These are phyloP conservation scores for Sweltsa coloradensis DNA, from an alignment of 1,140 invertebrate species.

Conservation along the genomic window DNA sequence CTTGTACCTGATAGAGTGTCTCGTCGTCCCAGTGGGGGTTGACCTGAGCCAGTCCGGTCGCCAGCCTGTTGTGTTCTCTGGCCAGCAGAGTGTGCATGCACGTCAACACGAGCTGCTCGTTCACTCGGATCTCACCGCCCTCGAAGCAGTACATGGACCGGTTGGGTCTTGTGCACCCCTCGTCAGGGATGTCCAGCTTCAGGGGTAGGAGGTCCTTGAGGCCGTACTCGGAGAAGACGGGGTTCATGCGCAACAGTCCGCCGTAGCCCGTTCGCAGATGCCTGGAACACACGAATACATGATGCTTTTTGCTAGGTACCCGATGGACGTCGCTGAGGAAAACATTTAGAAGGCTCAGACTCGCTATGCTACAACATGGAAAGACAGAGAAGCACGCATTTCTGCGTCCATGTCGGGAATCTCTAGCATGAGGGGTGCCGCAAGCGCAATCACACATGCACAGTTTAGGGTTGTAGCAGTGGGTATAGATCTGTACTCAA, in stretches of 20 bases:
- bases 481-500: too few relatives aligned
- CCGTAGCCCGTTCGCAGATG: constrained; percentile 66
- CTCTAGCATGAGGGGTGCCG: too few relatives aligned
- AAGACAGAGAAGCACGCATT: too few relatives aligned
- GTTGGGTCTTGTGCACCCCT: constrained; percentile 83
- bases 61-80: constrained; percentile 76
- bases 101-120: constrained; percentile 80
- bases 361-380: too few relatives aligned
- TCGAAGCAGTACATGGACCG: constrained; percentile 85
- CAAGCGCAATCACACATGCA: too few relatives aligned
- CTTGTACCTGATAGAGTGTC: constrained; percentile 64
- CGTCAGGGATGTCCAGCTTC: constrained; percentile 82
- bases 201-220: constrained; percentile 78
- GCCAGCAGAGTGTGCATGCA: constrained; percentile 87
- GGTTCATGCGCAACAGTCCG: constrained; percentile 73
- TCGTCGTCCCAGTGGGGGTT: constrained; percentile 96
- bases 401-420: too few relatives aligned
- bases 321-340: too few relatives aligned
- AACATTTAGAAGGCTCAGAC: too few relatives aligned
- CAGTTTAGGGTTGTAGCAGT: too few relatives aligned
- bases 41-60: constrained; percentile 56
- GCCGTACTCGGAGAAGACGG: constrained; percentile 75
- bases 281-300: constrained; percentile 36
- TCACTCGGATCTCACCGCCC: constrained; percentile 84
- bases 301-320: too few relatives aligned